Evolutionary conservation across 2,797 vertebrate species (phyloP), one percentile per base, ranked within the genome.

Genomic region (Amphiprion clarkii): DNA sequence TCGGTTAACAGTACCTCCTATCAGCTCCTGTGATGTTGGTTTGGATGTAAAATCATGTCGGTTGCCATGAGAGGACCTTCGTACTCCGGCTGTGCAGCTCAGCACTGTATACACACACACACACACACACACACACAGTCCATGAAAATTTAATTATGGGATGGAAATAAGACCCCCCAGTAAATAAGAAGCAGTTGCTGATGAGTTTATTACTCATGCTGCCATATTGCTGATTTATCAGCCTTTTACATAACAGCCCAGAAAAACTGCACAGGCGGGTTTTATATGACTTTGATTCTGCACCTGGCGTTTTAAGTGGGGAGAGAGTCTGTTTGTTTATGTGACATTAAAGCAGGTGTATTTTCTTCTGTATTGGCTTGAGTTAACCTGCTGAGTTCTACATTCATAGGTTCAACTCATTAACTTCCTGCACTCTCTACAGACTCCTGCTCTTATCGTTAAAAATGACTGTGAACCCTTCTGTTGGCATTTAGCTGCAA

Each of bases 181-280:
- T 74, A 81, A 82, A 84, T 71, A 81, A 74, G 71, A 71, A 66
- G 70, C 72, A 25, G 52, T 63, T 49, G 56, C 76, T 77, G 71
- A 78, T 81, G 29, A 86, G 55, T 81, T 80, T 86, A 82, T 78
- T 79, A 74, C 65, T 78, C 36, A n/a, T 1, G 51, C 66, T 77
- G 81, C 25, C 67, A 25, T 79, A 51, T 71, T 25, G 56, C 64
- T 71, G 81, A 89, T 83, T 88, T 88, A 69, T 88, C 64, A 42
- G 17, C 21, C 56, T 75, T 81, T 87, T 49, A 59, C 16, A 12
- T 62, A 75, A 60, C n/a, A 16, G 65, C 63, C 59, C 19, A 44
- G 44, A 64, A 75, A 81, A 62, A 36, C 33, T 36, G 64, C 60
- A 72, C 42, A 17, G 42, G 54, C 62, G 25, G 6, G 40, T 49